phyloP scores from a whole-genome alignment of 2,797 vertebrate genomes.

The Heteromormyrus szaboi region DNA sequence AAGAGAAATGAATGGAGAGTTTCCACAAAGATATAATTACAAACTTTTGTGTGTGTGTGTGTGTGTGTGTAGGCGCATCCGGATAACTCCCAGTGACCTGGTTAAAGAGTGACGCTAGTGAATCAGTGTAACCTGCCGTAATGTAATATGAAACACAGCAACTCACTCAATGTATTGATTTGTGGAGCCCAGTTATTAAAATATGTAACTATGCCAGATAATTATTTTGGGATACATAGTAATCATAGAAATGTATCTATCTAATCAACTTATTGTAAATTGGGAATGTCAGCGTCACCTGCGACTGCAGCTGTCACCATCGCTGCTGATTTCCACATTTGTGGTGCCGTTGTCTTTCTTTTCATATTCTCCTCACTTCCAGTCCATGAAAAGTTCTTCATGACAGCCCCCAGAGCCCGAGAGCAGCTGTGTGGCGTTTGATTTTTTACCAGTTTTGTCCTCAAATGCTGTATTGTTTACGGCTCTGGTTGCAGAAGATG shows the following conservation, averaged over 20 bases:
- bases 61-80: not conserved
- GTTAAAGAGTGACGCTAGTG: not conserved
- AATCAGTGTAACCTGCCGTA: not conserved
- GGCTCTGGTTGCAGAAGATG: not conserved
- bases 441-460: not conserved
- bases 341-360: not conserved
- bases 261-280: not conserved
- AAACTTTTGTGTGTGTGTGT: not conserved
- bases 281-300: not conserved
- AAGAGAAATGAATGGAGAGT: not conserved
- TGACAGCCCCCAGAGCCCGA: not conserved
- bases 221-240: not conserved
- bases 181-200: not conserved
- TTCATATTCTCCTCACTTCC: not conserved
- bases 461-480: not conserved
- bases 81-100: not conserved
- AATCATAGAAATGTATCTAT: not conserved
- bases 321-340: not conserved
- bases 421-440: not conserved
- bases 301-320: not conserved
- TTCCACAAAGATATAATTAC: not conserved
- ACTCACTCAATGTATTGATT: not conserved
- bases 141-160: not conserved
- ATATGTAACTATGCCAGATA: constrained; percentile 10
- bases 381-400: constrained; percentile 1